These are phyloP conservation scores for Hassar affinis DNA, from an alignment of 2,113 vertebrate species.

Conservation along the genomic window DNA sequence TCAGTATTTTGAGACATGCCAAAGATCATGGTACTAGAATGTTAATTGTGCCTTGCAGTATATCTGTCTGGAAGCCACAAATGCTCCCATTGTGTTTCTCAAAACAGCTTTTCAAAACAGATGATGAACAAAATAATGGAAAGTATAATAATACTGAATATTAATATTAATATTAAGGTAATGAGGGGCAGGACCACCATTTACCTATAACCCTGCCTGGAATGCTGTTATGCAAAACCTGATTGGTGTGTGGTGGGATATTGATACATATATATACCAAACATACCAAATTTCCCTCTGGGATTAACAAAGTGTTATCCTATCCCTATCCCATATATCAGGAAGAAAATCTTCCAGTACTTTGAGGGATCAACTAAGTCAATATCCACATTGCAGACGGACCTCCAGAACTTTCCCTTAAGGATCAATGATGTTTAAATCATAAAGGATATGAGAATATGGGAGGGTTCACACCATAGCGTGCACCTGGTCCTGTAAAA, in stretches of 20 bases:
- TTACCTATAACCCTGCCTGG: slow-evolving; percentile 3
- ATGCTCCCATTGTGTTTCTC: too few species aligned
- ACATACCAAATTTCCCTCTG: too few species aligned
- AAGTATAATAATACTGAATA: neutral
- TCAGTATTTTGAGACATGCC: neutral
- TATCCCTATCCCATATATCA: slow-evolving; percentile 4
- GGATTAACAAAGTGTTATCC: too few species aligned
- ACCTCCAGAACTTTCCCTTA: neutral
- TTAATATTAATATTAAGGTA: neutral
- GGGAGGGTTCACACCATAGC: neutral
- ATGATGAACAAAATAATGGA: neutral
- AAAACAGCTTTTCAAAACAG: too few species aligned
- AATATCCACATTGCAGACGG: neutral
- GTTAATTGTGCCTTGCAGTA: neutral
- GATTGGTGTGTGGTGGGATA: neutral
- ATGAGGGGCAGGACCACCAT: neutral
- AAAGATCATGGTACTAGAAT: too few species aligned
- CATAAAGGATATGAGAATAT: neutral
- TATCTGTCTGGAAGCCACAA: neutral
- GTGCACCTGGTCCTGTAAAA: slow-evolving; percentile 11
- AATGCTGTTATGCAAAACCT: neutral
- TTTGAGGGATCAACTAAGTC: neutral
- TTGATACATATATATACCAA: too few species aligned
- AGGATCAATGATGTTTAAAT: neutral
- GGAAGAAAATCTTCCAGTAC: neutral